These are phyloP conservation scores for Grantiella picta DNA, from an alignment of 2,113 vertebrate species.

Conservation along the genomic window DNA sequence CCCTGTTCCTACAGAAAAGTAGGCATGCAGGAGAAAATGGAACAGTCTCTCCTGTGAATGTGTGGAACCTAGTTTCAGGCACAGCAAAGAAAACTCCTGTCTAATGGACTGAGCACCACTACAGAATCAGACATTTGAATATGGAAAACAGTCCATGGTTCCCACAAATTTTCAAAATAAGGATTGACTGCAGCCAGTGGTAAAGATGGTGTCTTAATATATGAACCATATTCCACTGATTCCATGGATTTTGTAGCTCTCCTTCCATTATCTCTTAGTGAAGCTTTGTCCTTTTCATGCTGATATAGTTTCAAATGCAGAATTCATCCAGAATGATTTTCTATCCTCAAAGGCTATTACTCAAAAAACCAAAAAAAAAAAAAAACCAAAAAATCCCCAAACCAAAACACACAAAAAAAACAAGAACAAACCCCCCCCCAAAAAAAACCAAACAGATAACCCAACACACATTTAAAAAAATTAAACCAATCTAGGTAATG, in stretches of 20 bases:
- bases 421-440: too few relatives aligned
- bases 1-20: neutral
- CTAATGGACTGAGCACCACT: neutral
- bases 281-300: neutral
- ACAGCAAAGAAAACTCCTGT: neutral
- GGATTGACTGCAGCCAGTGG: neutral
- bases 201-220: neutral
- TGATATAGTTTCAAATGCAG: neutral
- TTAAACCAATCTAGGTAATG: neutral
- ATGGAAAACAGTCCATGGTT: neutral
- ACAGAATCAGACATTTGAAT: neutral
- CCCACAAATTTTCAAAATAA: neutral
- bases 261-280: neutral
- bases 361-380: neutral
- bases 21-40: neutral
- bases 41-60: neutral
- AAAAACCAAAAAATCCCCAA: too few relatives aligned
- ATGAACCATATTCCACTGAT: neutral
- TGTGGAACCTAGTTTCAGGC: neutral
- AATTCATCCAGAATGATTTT: neutral
- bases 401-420: too few relatives aligned
- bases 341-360: neutral
- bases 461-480: neutral
- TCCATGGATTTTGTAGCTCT: neutral
- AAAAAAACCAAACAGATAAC: neutral